These are phyloP conservation scores for Pseudococcus viburni DNA, from an alignment of 2,888 invertebrate species.

Conservation along the genomic window DNA sequence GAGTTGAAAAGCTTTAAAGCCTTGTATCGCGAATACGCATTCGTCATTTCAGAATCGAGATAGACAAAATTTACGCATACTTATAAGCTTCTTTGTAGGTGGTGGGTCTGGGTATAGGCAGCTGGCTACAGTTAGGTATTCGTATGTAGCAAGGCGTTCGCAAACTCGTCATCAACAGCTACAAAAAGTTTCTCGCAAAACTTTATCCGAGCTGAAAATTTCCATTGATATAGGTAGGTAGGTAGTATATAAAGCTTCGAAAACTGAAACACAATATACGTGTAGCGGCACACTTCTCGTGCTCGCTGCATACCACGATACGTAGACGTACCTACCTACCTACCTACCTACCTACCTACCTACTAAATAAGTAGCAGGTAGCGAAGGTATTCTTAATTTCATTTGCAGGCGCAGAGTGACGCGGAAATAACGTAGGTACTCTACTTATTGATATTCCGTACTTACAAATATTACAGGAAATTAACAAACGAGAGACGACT, in stretches of 20 bases:
- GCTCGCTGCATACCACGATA: neutral
- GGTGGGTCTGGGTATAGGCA: too few species aligned
- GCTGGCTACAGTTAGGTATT: too few species aligned
- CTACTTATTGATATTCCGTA: too few species aligned
- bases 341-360: too few species aligned
- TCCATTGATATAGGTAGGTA: neutral
- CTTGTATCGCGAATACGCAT: neutral
- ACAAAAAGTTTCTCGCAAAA: neutral
- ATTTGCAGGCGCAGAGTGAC: too few species aligned
- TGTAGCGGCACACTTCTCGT: neutral
- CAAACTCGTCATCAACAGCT: neutral
- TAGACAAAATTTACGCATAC: constrained; percentile 6
- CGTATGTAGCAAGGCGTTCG: neutral
- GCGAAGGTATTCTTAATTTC: too few species aligned
- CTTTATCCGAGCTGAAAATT: neutral
- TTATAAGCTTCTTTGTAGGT: neutral
- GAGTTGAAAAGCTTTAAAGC: constrained; percentile 7
- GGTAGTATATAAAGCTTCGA: neutral
- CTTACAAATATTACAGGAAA: too few species aligned
- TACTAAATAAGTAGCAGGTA: too few species aligned
- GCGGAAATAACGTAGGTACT: too few species aligned
- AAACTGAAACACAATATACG: neutral
- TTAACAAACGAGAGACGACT: too few species aligned
- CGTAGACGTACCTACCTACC: too few species aligned
- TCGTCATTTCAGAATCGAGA: neutral